These are phyloP conservation scores for Phorcus lineatus DNA, from an alignment of 2,888 invertebrate genomes.

Conservation along the genomic window DNA sequence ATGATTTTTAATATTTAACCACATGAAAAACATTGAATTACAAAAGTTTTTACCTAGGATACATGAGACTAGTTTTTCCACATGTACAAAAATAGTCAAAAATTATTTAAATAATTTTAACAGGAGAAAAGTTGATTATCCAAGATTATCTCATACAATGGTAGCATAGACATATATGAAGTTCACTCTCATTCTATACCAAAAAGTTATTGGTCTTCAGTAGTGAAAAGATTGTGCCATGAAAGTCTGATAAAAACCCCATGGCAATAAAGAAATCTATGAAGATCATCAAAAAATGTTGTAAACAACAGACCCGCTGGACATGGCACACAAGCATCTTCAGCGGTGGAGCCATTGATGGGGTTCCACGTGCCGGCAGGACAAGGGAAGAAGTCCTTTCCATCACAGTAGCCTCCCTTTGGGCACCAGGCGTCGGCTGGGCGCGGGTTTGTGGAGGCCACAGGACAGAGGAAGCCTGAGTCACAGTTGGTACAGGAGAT, in stretches of 20 bases:
- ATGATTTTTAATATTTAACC: no score
- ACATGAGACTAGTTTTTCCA: no score
- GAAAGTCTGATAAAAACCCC: no score
- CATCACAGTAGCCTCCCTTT: conserved; percentile 71
- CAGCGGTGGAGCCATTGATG: conserved; percentile 58
- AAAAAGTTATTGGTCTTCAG: no score
- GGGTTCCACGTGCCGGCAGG: conserved; percentile 69
- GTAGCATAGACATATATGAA: no score
- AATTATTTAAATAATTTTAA: neutral
- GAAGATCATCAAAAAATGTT: neutral
- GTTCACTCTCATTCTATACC: no score
- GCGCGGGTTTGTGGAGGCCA: conserved; percentile 60
- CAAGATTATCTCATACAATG: no score
- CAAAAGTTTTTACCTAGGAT: no score
- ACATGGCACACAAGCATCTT: conserved; percentile 59
- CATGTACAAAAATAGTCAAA: neutral
- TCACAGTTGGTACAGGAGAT: conserved; percentile 60
- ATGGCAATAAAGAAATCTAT: no score
- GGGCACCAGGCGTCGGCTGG: conserved; percentile 62
- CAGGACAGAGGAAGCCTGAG: conserved; percentile 66
- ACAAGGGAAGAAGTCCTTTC: conserved; percentile 62
- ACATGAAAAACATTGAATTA: no score
- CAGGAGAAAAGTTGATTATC: no score
- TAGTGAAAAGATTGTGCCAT: no score
- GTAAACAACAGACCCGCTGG: conserved; percentile 54